phyloP scores from a whole-genome alignment of 2,797 vertebrate species.

The Tachyglossus aculeatus region DNA sequence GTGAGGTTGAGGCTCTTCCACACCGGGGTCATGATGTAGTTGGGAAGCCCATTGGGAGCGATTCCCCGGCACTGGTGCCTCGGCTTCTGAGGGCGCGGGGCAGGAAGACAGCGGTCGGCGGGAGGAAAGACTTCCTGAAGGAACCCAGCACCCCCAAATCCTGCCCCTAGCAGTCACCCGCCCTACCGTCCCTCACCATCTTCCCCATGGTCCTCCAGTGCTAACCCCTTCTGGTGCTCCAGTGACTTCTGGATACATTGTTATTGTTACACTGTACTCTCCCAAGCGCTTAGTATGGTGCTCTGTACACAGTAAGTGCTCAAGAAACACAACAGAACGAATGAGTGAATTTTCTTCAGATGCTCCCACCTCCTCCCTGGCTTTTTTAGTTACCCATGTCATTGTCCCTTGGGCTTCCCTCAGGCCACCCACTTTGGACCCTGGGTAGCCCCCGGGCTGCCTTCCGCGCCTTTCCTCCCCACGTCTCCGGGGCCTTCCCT shows the following conservation, averaged over 20 bases:
- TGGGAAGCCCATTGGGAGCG: slow-evolving; percentile 75
- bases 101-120: neutral
- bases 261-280: too few species aligned
- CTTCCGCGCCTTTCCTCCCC: neutral
- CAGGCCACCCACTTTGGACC: neutral
- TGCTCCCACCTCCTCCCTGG: neutral
- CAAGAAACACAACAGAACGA: too few species aligned
- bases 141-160: neutral
- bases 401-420: neutral
- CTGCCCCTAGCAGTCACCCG: neutral
- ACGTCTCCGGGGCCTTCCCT: too few species aligned
- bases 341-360: neutral
- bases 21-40: slow-evolving; percentile 76
- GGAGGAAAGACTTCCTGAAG: neutral
- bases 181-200: neutral
- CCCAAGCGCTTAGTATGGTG: too few species aligned
- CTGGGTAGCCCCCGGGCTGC: neutral
- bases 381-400: neutral
- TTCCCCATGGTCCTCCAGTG: neutral
- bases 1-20: slow-evolving; percentile 76
- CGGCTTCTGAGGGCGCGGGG: slow-evolving; percentile 65
- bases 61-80: slow-evolving; percentile 69
- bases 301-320: too few species aligned
- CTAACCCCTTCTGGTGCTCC: neutral
- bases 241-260: neutral